Evolutionary conservation across 2,113 vertebrate species (phyloP), one percentile per base, ranked within the genome.

Genomic region (Centrocercus urophasianus): DNA sequence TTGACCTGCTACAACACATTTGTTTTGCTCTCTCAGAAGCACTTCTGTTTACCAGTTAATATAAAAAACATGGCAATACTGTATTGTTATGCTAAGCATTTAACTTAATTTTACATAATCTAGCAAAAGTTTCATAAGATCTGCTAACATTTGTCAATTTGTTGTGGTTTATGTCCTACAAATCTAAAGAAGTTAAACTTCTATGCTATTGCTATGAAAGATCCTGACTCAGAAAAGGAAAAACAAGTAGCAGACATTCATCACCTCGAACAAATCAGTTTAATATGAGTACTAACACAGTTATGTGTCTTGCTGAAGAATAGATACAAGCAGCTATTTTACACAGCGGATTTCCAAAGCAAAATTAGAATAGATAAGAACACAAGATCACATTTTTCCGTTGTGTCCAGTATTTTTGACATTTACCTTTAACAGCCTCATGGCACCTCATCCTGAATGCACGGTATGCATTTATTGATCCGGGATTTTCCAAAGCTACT

Each of bases 401-500:
- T 72, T 28, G 8, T 2, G 30, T 87, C 48, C 77, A 85, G 20
- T 1, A 1, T 73, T 82, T 69, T 36, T 70, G 60, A 30, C 25
- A 42, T 80, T 88, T 83, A 50, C 60, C 25, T 77, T 84, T 4
- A 48, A 24, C 4, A 61, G 11, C 12, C 18, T 72, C 21, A 11
- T 10, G 11, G 59, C 20, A 87, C 10, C 50, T 60, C 25, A 57
- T 56, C 50, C 83, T 67, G 48, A 89, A 64, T 4, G 19, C 54
- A 57, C 17, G 30, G 32, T 40, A 87, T 66, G 14, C 63, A 85
- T 47, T 89, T 88, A 92, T 66, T 67, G 81, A 89, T 57, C 47
- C 50, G 50, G 71, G 71, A 93, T 83, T 89, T 93, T 87, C 78
- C 60, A 74, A 86, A 95, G 74, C 78, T 90, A 72, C 50, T 83